Evolutionary conservation across 2,113 vertebrate species (phyloP), one percentile per base, ranked within the genome.

Genomic region (Promerops cafer): DNA sequence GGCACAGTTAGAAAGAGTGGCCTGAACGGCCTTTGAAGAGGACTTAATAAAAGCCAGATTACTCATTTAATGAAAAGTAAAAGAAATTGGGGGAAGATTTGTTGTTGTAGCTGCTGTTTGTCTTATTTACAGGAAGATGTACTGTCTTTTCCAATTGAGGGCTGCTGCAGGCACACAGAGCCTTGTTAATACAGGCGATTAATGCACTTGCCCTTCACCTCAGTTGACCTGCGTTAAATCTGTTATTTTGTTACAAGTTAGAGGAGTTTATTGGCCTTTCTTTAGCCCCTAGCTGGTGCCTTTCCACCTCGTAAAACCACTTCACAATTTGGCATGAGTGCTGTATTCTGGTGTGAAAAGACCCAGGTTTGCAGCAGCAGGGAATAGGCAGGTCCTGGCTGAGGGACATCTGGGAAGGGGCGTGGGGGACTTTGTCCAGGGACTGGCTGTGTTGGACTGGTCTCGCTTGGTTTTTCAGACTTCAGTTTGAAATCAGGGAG

Each of bases 191-290:
- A 53, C 83, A 47, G 77, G 68, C 42, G 71, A 96, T 96, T 95
- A 96, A 93, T 93, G 92, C 95, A 95, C 87, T 92, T 85, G 80
- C 83, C 95, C 96, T 96, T 97, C 94, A 94, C 94, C 94, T 95
- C 79, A 39, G 84, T 20, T 96, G 92, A 97, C 92, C 92, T 47
- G 45, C 14, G 57, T 86, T 89, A 81, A 95, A 86, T 90, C 92
- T 91, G 70, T 87, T 94, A 71, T 91, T 96, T 94, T 94, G 52
- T 96, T 92, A 85, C 89, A 85, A 86, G 89, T 93, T 85, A 74
- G 84, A 83, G 31, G 45, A 94, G 75, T 96, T 94, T 92, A 88
- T 88, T 91, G 65, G 88, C 61, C 91, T 76, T 82, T 79, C 80
- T 94, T 90, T 81, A 95, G 69, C 68, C 88, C 42, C 33, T 90